phyloP scores from a whole-genome alignment of 2,797 vertebrate genomes.

The Potorous gilbertii region DNA sequence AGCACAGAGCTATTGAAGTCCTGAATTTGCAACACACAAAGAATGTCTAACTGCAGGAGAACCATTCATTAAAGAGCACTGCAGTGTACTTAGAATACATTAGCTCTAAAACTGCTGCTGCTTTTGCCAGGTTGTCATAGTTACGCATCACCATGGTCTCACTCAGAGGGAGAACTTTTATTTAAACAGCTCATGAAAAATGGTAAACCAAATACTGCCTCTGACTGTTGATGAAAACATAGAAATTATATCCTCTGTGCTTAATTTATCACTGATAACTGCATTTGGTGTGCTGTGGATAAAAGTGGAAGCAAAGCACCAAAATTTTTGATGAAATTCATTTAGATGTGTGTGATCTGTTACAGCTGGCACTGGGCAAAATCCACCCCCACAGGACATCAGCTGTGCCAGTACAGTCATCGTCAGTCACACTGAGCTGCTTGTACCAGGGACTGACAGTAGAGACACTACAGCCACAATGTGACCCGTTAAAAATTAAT shows the following conservation, averaged over 20 bases:
- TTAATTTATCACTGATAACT: not conserved
- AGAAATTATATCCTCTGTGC: not conserved
- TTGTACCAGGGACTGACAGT: not conserved
- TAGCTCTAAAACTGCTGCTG: conserved; percentile 43
- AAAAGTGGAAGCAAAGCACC: not conserved
- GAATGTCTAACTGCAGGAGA: not conserved
- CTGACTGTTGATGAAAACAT: not conserved
- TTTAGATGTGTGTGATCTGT: not conserved
- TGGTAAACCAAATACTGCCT: not conserved
- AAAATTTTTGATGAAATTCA: not conserved
- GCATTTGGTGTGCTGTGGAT: not conserved
- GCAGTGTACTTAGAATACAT: not conserved
- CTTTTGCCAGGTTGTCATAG: conserved; percentile 60
- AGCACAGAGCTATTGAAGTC: not conserved
- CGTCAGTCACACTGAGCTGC: not conserved
- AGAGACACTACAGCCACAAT: not conserved
- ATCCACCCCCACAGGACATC: not conserved
- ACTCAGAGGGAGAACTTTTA: conserved; percentile 28
- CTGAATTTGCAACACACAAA: conserved; percentile 16
- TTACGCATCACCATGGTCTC: conserved; percentile 41
- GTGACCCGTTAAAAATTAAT: not conserved
- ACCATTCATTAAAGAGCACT: conserved; percentile 22
- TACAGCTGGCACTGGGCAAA: not conserved
- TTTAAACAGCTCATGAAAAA: conserved; percentile 52
- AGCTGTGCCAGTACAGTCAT: not conserved